Evolutionary conservation across 2,888 invertebrate species (phyloP).

Genomic region (Caenorhabditis imperialis): DNA sequence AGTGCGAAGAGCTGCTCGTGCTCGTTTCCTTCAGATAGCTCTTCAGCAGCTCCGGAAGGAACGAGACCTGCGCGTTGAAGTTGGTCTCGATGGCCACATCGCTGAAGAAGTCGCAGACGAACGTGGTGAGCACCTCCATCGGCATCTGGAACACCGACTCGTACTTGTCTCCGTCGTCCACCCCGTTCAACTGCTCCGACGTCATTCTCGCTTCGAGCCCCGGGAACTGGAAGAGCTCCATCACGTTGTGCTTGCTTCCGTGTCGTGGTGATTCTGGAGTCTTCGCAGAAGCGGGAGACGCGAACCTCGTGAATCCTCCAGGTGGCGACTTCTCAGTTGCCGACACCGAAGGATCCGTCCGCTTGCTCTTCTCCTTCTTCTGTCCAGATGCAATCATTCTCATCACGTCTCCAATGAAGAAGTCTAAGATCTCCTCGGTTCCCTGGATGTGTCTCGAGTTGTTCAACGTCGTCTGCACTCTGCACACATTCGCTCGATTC

Average conservation of each 20-base stretch:
- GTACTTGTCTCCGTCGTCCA: constrained; percentile 61
- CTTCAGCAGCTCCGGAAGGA: constrained; percentile 94
- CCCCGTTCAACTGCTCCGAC: constrained; percentile 50
- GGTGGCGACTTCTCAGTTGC: not conserved
- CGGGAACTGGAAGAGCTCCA: constrained; percentile 76
- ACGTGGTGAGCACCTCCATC: constrained; percentile 84
- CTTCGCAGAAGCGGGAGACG: constrained; percentile 5
- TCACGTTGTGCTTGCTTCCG: constrained; percentile 58
- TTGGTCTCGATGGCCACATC: constrained; percentile 86
- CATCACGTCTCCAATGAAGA: constrained; percentile 64
- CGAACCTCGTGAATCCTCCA: too few species aligned
- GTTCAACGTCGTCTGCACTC: constrained; percentile 59
- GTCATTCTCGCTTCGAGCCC: constrained; percentile 69
- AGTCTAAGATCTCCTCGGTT: constrained; percentile 61
- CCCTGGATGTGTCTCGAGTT: constrained; percentile 58
- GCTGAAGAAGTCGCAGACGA: constrained; percentile 98
- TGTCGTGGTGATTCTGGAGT: constrained; percentile 16
- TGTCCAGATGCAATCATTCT: constrained; percentile 41
- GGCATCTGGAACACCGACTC: constrained; percentile 44
- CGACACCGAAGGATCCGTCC: constrained; percentile 5
- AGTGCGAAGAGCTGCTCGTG: constrained; percentile 19
- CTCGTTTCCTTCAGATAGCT: constrained; percentile 83
- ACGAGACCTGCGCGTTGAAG: constrained; percentile 94
- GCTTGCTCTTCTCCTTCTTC: constrained; percentile 9
- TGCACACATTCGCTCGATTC: constrained; percentile 63